Evolutionary conservation across 1,140 invertebrate species (phyloP), one percentile per base, ranked within the genome.

Genomic region (Tetragonula clypearis): DNA sequence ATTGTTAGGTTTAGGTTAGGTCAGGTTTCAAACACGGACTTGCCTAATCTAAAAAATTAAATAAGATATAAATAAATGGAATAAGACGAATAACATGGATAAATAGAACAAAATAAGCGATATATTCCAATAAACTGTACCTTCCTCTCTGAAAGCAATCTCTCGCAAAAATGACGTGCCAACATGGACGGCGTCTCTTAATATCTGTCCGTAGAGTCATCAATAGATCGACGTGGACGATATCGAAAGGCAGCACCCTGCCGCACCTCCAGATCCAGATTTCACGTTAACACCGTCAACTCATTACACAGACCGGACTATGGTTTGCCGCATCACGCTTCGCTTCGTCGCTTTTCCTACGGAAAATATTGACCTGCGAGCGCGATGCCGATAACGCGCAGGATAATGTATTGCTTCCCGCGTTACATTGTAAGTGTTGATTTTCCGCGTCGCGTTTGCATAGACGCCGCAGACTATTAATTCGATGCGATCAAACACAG

Each of bases 221-320:
- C 87, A 86, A 92, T 91, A 89, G 81, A 87, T 85, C 74, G 90
- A 90, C 87, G 90, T 88, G 79, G 73, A 71, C 41, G 41, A 23
- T 14, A 76, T 17, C 17, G 62, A 69, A 68, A 60, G 77, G 8
- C 49, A 60, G 5, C 3, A 17, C 23, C 30, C 30, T 14, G 17
- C 15, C 65, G 69, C 83, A 69, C 77, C 76, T 84, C 69, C 30
- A 74, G 41, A 65, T 41, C 26, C 66, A 66, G 53, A 79, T 80
- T 62, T 72, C 82, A 75, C 87, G 87, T 92, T 89, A 30, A 92
- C 91, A 92, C 87, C 88, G 88, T 87, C 91, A 90, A 90, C 86
- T 92, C 91, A 90, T 92, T 92, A 92, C 86, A 87, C 30, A 53
- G n/a, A 75, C 12, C 85, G 85, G 71, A 66, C 75, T 77, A 91